Conservation (phyloP, 1,140 invertebrate species). For the Tigriopus japonicus region DNA sequence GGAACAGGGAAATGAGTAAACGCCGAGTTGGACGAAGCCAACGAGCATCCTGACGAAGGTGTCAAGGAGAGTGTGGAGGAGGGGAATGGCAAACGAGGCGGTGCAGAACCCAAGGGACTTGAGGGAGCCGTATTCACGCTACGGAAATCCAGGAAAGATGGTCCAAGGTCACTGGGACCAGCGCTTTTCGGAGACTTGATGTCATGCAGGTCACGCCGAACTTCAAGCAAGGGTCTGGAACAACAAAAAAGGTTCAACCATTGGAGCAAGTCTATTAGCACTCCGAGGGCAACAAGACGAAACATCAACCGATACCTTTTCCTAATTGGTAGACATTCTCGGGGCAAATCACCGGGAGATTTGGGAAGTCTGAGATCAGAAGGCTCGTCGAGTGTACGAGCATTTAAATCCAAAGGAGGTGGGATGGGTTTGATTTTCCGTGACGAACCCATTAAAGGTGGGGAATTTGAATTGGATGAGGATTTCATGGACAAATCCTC, state of each 20-base stretch:
- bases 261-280: not conserved
- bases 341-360: conserved; percentile 17
- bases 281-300: not conserved
- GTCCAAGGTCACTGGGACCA: not conserved
- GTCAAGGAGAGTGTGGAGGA: not conserved
- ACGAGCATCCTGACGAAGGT: not conserved
- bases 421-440: conserved; percentile 17
- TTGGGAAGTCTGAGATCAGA: conserved; percentile 13
- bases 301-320: conserved; percentile 14
- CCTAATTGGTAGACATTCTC: conserved; percentile 20
- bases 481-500: conserved; percentile 10
- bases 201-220: not conserved
- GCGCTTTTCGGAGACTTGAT: conserved; percentile 8
- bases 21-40: not conserved
- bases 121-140: not conserved
- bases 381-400: conserved; percentile 17
- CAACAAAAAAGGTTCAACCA: not conserved
- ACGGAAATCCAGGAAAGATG: not conserved
- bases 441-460: not conserved
- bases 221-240: conserved; percentile 1
- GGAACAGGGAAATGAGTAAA: conserved; percentile 12
- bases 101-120: not conserved
- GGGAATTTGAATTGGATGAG: not conserved
- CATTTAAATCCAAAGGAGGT: conserved; percentile 21
- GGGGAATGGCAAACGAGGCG: not conserved